Conservation (phyloP, 1,140 invertebrate genomes). For the Drosophila baimaii region DNA sequence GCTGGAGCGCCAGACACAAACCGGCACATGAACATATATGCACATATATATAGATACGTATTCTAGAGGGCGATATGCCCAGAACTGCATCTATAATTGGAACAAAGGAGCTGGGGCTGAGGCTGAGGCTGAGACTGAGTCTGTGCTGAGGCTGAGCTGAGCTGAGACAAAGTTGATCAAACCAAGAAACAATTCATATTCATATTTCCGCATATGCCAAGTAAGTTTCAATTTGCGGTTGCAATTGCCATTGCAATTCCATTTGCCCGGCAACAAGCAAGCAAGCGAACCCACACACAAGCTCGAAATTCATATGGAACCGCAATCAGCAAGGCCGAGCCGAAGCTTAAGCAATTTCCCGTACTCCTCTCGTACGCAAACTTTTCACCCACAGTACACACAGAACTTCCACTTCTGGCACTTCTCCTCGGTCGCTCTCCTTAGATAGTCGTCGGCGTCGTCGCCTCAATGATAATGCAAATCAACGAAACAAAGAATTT, state of each 20-base stretch:
- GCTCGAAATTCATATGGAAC: constrained; percentile 8
- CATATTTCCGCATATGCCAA: constrained; percentile 57
- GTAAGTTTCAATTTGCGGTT: constrained; percentile 51
- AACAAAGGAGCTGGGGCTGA: constrained; percentile 64
- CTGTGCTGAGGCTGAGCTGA: background rate
- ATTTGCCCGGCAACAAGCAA: constrained; percentile 49
- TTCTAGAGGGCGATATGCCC: constrained; percentile 40
- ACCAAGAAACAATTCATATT: constrained; percentile 40
- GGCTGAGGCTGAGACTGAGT: background rate
- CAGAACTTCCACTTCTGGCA: constrained; percentile 13
- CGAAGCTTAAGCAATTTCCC: constrained; percentile 23
- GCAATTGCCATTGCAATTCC: constrained; percentile 47
- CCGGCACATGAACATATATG: constrained; percentile 64
- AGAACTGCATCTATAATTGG: constrained; percentile 73
- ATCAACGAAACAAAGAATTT: constrained; percentile 67
- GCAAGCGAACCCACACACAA: constrained; percentile 10
- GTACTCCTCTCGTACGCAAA: constrained; percentile 16
- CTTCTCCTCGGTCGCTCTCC: constrained; percentile 17
- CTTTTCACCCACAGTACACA: constrained; percentile 17
- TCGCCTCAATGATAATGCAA: constrained; percentile 70
- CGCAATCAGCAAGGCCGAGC: constrained; percentile 77
- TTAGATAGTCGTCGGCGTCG: constrained; percentile 13
- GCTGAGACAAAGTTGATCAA: constrained; percentile 8
- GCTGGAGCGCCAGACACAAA: constrained; percentile 73
- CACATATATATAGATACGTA: constrained; percentile 20